Conservation (phyloP, 2,113 vertebrate genomes). For the Xiphorhynchus elegans region DNA sequence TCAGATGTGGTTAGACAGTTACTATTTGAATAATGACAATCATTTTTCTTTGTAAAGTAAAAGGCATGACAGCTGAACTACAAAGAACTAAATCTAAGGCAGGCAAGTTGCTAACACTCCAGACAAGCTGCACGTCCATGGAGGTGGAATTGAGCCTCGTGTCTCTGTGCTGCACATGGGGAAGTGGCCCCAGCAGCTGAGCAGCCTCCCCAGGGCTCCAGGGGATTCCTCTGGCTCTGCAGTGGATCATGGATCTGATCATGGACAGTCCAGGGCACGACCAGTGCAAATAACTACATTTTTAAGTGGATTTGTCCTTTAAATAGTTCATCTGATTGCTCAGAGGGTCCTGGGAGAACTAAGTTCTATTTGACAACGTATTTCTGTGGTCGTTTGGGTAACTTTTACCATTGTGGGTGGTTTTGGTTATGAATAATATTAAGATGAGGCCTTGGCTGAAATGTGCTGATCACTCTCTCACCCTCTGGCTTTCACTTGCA, state of each 20-base stretch:
- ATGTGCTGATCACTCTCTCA: neutral
- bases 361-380: neutral
- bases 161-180: neutral
- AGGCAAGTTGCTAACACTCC: neutral
- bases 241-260: neutral
- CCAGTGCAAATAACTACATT: neutral
- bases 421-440: slow-evolving; percentile 6
- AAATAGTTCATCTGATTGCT: neutral
- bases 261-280: neutral
- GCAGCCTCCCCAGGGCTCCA: neutral
- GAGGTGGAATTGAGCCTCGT: neutral
- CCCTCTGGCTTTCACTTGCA: neutral
- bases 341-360: neutral
- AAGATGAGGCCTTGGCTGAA: neutral
- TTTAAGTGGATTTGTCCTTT: neutral
- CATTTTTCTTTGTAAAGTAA: neutral
- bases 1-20: slow-evolving; percentile 50
- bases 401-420: neutral
- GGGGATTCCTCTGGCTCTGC: neutral
- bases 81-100: neutral
- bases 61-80: neutral
- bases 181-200: neutral
- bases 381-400: neutral
- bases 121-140: neutral
- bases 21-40: slow-evolving; percentile 5